These are phyloP conservation scores for Lanius collurio DNA, from an alignment of 2,113 vertebrate species.

Conservation along the genomic window DNA sequence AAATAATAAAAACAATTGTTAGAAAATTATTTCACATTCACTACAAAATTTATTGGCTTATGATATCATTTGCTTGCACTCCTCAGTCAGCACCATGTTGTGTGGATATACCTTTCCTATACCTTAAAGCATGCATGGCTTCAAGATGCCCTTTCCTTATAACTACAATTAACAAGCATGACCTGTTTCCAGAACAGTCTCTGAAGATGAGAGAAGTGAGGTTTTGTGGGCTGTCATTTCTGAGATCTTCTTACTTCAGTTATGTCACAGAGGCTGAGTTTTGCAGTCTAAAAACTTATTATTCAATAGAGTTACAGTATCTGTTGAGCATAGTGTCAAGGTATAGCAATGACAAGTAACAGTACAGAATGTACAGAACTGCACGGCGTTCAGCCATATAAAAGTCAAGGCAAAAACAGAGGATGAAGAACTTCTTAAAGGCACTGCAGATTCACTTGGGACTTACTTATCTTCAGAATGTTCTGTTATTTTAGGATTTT, in stretches of 20 bases:
- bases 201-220: neutral
- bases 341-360: neutral
- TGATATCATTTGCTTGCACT: neutral
- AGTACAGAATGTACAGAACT: neutral
- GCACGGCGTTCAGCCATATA: accelerated
- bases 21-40: neutral
- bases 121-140: neutral
- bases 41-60: neutral
- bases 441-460: neutral
- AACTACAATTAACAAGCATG: neutral
- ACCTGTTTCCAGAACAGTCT: neutral
- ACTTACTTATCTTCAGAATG: neutral
- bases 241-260: neutral
- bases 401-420: neutral
- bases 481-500: neutral
- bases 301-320: neutral
- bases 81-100: neutral
- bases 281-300: neutral
- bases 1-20: neutral
- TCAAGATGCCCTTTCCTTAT: neutral
- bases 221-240: neutral
- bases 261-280: neutral
- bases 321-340: neutral
- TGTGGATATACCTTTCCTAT: neutral
- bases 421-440: neutral